These are phyloP conservation scores for Andrena marginata DNA, from an alignment of 2,888 invertebrate genomes.

Conservation along the genomic window DNA sequence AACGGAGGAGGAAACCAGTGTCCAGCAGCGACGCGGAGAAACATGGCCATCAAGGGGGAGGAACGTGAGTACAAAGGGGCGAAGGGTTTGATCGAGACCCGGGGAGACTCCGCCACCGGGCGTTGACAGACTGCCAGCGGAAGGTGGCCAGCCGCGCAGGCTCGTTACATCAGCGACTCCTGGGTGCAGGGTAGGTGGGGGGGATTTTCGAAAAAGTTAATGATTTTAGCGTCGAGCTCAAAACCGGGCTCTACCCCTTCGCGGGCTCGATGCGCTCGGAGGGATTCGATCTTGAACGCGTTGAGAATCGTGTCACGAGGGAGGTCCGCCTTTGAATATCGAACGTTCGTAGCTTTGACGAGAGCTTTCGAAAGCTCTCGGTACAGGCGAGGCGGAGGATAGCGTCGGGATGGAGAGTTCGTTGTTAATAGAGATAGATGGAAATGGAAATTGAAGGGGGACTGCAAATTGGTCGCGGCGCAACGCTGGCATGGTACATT, in stretches of 20 bases:
- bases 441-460: background rate
- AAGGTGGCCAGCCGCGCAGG: slow-evolving; percentile 24
- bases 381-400: no score
- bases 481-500: slow-evolving; percentile 6
- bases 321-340: no score
- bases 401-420: background rate
- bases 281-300: no score
- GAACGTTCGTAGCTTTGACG: no score
- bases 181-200: background rate
- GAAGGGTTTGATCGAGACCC: slow-evolving; percentile 18
- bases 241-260: background rate
- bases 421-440: no score
- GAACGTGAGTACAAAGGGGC: slow-evolving; percentile 82
- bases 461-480: background rate
- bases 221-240: slow-evolving; percentile 31
- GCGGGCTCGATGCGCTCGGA: background rate
- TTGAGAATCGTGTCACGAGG: no score
- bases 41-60: slow-evolving; percentile 83
- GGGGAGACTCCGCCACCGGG: slow-evolving; percentile 3
- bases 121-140: slow-evolving; percentile 51
- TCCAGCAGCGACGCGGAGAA: slow-evolving; percentile 30
- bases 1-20: slow-evolving; percentile 4
- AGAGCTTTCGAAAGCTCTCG: no score
- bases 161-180: slow-evolving; percentile 28
- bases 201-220: slow-evolving; percentile 32